phyloP scores from a whole-genome alignment of 2,797 vertebrate genomes.

The Cossypha polioptera region DNA sequence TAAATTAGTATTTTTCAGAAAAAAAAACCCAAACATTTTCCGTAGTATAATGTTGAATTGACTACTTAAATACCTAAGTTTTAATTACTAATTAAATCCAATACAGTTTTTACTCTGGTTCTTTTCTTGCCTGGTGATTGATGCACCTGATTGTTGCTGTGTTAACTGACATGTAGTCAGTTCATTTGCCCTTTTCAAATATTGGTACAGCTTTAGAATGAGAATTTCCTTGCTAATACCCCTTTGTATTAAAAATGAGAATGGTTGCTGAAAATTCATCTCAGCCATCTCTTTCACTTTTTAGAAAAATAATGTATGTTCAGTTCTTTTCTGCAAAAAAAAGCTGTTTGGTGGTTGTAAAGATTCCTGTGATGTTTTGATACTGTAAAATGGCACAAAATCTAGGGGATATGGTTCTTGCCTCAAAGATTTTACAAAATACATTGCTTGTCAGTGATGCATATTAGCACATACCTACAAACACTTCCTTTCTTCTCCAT shows the following conservation, averaged over 20 bases:
- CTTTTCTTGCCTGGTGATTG: background rate
- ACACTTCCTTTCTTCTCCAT: background rate
- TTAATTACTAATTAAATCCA: background rate
- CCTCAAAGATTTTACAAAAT: background rate
- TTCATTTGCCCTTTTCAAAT: background rate
- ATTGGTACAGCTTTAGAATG: background rate
- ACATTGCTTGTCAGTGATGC: background rate
- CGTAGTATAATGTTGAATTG: background rate
- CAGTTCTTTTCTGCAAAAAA: background rate
- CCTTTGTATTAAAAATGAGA: background rate
- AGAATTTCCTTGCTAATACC: background rate
- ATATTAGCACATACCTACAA: background rate
- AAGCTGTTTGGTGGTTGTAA: background rate
- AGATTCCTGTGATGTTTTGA: background rate
- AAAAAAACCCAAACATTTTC: background rate
- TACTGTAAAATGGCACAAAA: background rate
- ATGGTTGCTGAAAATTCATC: background rate
- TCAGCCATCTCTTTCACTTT: background rate
- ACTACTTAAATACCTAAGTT: background rate
- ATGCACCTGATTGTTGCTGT: background rate
- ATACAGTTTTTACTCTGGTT: background rate
- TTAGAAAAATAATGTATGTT: background rate
- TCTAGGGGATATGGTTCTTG: background rate
- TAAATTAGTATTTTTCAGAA: background rate
- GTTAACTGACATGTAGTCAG: background rate